These are phyloP conservation scores for Leiothrix lutea DNA, from an alignment of 2,113 vertebrate species.

Conservation along the genomic window DNA sequence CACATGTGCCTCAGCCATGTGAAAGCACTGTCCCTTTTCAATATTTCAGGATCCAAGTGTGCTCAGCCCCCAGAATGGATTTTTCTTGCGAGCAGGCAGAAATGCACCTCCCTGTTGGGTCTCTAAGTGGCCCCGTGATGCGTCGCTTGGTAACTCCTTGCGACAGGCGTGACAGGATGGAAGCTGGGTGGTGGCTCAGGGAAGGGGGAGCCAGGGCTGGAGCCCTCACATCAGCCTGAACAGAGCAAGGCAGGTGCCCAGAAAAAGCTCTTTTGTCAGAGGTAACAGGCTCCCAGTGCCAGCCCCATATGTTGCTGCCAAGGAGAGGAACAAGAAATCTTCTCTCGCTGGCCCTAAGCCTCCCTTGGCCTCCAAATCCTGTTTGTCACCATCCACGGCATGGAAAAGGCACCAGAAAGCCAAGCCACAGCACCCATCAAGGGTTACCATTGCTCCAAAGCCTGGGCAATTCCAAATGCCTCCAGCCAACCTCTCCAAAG, in stretches of 20 bases:
- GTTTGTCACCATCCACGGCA: background rate
- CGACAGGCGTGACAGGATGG: constrained; percentile 3
- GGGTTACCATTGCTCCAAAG: background rate
- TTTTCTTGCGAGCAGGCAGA: constrained; percentile 20
- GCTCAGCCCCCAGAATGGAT: constrained; percentile 19
- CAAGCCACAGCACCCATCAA: background rate
- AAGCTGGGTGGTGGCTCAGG: background rate
- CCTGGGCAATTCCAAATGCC: background rate
- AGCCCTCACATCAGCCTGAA: background rate
- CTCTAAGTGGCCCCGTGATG: constrained; percentile 18
- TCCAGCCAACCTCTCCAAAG: background rate
- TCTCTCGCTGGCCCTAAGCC: fast-evolving
- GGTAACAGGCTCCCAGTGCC: background rate
- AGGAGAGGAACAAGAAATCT: background rate
- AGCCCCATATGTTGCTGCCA: background rate
- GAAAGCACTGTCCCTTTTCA: constrained; percentile 31
- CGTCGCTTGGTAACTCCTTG: background rate
- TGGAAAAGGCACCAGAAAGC: fast-evolving
- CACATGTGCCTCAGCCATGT: constrained; percentile 20
- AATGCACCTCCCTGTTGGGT: constrained; percentile 8
- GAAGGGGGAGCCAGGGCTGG: background rate
- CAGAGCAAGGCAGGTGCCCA: background rate
- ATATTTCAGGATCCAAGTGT: constrained; percentile 50
- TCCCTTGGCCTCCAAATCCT: background rate
- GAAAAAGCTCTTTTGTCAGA: constrained; percentile 1